Conservation (phyloP, 1,140 invertebrate species). For the Drosophila micromelanica region DNA sequence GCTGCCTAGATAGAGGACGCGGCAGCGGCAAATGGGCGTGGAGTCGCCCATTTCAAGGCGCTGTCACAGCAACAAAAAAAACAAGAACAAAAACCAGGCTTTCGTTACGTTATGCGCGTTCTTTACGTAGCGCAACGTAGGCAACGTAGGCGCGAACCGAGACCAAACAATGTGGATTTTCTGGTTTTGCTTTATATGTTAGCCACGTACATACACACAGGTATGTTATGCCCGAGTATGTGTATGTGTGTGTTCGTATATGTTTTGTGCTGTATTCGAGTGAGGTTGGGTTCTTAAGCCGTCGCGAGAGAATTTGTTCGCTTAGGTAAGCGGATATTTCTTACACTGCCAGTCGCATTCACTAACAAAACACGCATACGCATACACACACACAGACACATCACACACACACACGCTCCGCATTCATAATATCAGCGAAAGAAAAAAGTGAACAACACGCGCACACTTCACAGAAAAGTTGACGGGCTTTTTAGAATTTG, state of each 20-base stretch:
- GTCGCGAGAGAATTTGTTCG: conserved; percentile 71
- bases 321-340: conserved; percentile 78
- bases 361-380: conserved; percentile 47
- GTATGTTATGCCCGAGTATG: conserved; percentile 25
- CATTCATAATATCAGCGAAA: conserved; percentile 48
- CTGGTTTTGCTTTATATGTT: conserved; percentile 81
- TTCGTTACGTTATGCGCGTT: conserved; percentile 43
- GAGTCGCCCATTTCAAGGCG: conserved; percentile 86
- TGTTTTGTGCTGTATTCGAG: conserved; percentile 38
- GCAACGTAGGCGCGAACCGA: conserved; percentile 36
- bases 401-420: conserved; percentile 44
- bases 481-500: conserved; percentile 17
- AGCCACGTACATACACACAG: conserved; percentile 50
- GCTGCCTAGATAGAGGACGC: conserved; percentile 99
- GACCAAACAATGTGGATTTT: conserved; percentile 78
- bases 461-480: conserved; percentile 19
- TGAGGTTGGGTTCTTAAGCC: conserved; percentile 60
- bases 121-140: conserved; percentile 36
- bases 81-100: conserved; percentile 10
- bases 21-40: conserved; percentile 97
- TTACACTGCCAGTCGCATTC: conserved; percentile 53
- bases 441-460: conserved; percentile 36
- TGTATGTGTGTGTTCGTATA: conserved; percentile 37
- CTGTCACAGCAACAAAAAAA: conserved; percentile 7
- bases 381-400: conserved; percentile 18